phyloP scores from a whole-genome alignment of 2,113 vertebrate genomes.

The Bombycilla garrulus region DNA sequence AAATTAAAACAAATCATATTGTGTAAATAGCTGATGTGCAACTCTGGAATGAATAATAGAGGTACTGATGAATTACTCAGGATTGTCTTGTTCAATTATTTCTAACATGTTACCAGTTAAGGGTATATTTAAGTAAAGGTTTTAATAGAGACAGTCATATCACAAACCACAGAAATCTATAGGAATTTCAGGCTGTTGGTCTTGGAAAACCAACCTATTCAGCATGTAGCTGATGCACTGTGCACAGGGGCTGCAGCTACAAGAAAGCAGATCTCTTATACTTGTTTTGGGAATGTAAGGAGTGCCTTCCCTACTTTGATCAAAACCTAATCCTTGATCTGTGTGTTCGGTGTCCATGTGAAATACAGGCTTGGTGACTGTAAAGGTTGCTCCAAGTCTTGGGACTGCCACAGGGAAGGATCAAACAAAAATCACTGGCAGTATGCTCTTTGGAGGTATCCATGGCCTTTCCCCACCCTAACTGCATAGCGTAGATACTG shows the following conservation, averaged over 20 bases:
- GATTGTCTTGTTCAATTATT: conserved; percentile 22
- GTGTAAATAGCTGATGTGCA: conserved; percentile 40
- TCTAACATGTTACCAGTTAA: not conserved
- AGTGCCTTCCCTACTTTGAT: not conserved
- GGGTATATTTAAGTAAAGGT: not conserved
- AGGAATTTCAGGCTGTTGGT: not conserved
- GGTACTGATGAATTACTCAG: conserved; percentile 18
- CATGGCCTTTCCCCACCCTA: not conserved
- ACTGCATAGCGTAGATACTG: not conserved
- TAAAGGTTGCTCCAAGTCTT: not conserved
- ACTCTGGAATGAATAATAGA: conserved; percentile 26
- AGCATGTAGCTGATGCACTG: not conserved
- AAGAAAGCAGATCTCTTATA: not conserved
- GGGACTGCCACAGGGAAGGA: not conserved
- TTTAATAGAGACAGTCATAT: not conserved
- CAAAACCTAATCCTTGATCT: not conserved
- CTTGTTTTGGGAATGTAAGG: not conserved
- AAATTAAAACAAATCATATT: conserved; percentile 65
- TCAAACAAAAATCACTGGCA: not conserved
- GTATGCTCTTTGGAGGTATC: not conserved
- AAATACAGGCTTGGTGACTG: not conserved
- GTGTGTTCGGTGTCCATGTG: not conserved
- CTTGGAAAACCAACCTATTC: not conserved
- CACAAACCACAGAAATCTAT: not conserved
- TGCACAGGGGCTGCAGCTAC: not conserved